These are phyloP conservation scores for Scaptomyza montana DNA, from an alignment of 1,140 invertebrate species.

Conservation along the genomic window DNA sequence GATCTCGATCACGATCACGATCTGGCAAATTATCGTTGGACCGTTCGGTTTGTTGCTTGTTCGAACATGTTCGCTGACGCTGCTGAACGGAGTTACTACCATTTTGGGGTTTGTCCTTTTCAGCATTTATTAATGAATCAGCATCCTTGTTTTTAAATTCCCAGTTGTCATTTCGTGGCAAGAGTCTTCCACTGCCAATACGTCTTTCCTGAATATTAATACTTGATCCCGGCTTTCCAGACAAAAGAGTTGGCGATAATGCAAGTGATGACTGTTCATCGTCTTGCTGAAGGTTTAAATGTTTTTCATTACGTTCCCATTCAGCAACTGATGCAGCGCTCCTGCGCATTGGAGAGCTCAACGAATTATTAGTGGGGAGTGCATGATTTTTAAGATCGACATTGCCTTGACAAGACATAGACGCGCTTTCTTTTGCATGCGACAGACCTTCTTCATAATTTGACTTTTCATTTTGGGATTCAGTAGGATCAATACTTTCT, in stretches of 20 bases:
- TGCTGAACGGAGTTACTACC: constrained; percentile 29
- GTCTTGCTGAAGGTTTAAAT: constrained; percentile 22
- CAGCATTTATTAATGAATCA: constrained; percentile 27
- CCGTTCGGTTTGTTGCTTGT: constrained; percentile 20
- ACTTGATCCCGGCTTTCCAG: constrained; percentile 13
- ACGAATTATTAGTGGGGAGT: not conserved
- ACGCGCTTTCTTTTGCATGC: constrained; percentile 15
- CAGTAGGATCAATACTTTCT: constrained; percentile 22
- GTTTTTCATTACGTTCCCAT: constrained; percentile 35
- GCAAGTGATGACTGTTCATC: constrained; percentile 27
- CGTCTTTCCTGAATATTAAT: constrained; percentile 84
- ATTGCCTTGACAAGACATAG: constrained; percentile 12
- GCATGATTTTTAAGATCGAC: constrained; percentile 11
- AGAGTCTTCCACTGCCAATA: constrained; percentile 90
- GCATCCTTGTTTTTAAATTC: constrained; percentile 84
- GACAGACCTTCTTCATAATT: constrained; percentile 13
- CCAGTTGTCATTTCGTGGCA: constrained; percentile 86
- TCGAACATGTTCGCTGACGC: constrained; percentile 37
- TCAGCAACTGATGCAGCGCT: not conserved
- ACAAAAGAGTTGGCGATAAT: constrained; percentile 48
- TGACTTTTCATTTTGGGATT: constrained; percentile 22
- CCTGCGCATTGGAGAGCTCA: constrained; percentile 2
- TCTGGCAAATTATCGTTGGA: constrained; percentile 24
- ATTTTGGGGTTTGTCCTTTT: constrained; percentile 52
- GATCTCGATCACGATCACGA: constrained; percentile 25